Percentiles rank a stretch among this genome's conserved stretches.
phyloP scores from a whole-genome alignment of 2,113 vertebrate species.

The Colius striatus region DNA sequence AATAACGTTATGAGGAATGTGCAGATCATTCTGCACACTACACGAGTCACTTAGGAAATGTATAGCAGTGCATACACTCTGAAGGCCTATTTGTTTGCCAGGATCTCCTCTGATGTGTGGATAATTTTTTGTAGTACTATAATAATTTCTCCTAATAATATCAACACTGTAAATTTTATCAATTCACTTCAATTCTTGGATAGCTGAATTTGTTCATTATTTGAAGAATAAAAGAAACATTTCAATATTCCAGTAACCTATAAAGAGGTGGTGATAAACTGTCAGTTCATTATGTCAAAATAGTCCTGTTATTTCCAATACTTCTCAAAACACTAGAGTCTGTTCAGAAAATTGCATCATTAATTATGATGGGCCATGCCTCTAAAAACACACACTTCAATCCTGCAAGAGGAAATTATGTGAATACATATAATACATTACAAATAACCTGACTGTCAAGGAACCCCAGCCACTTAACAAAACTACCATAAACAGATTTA shows the following conservation, averaged over 20 bases:
- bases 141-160: not conserved
- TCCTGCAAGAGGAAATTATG: not conserved
- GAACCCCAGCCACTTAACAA: not conserved
- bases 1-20: not conserved
- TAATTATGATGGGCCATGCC: constrained; percentile 4
- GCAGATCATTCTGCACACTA: fast-evolving
- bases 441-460: not conserved
- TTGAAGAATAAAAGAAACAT: not conserved
- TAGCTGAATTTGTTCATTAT: not conserved
- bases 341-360: not conserved
- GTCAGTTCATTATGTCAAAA: not conserved
- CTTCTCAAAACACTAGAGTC: not conserved
- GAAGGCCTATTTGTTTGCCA: not conserved
- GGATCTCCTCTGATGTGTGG: not conserved
- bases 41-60: not conserved
- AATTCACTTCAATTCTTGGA: not conserved
- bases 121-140: not conserved
- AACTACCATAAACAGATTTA: not conserved
- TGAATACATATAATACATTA: fast-evolving
- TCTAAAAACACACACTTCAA: not conserved
- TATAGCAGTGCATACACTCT: fast-evolving
- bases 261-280: not conserved
- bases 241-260: not conserved
- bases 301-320: not conserved
- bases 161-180: not conserved